Base-by-base conservation (phyloP, 1,140 invertebrate genomes). In the Protaetia brevitarsis region DNA sequence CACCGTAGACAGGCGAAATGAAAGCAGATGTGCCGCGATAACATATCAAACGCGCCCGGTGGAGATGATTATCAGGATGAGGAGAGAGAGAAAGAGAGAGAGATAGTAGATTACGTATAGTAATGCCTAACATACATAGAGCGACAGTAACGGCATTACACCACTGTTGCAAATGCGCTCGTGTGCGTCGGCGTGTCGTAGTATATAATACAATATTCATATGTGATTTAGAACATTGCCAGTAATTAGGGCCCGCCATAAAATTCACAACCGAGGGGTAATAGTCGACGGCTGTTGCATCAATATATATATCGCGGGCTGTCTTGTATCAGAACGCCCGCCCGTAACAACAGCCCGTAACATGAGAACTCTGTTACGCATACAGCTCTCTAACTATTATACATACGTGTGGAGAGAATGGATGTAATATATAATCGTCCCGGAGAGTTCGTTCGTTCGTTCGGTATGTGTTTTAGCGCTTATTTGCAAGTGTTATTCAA, bases 401-500 rank as follows among this genome's bases (percentile, higher is more conserved):
- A 51, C 41, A 51, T n/a, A n/a, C n/a, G n/a, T n/a, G n/a, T n/a
- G n/a, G n/a, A n/a, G n/a, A n/a, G n/a, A n/a, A n/a, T n/a, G n/a
- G n/a, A 51, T 51, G 26, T 51, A 51, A 51, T 51, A 51, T 51
- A 51, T 51, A 51, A 51, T 51, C 41, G 41, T 59, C 23, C 26
- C 57, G 21, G n/a, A n/a, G 29, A 28, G 57, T 59, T 29, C 57
- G 57, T 29, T 29, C 57, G 29, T n/a, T n/a, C n/a, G n/a, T n/a
- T n/a, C n/a, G n/a, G n/a, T n/a, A 21, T 59, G 30, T 59, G 29
- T 63, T 51, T 65, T 63, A 61, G 75, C 72, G 73, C 75, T 76
- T 76, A 76, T 75, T 75, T 73, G 75, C 75, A 76, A 76, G 74
- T 76, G 75, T 76, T 76, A 75, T 76, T 74, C 73, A 76, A 76